Evolutionary conservation across 2,113 vertebrate genomes (phyloP).

Genomic region (Garra rufa): DNA sequence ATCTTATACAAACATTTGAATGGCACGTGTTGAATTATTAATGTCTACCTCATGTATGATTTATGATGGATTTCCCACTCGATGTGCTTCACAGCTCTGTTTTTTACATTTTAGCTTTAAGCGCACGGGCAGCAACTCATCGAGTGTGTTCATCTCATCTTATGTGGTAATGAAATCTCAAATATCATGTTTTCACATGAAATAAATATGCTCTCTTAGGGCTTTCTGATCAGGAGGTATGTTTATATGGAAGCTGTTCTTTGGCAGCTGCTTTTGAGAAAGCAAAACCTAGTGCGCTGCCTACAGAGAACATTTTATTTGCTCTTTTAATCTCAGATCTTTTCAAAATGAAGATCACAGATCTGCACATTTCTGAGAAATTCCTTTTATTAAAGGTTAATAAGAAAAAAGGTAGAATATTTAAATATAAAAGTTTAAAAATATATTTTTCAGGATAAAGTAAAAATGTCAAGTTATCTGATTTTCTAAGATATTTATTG

Average conservation of each 20-base stretch:
- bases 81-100: not conserved
- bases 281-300: not conserved
- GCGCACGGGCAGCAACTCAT: not conserved
- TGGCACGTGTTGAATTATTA: not conserved
- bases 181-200: not conserved
- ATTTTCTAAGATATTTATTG: too few species aligned
- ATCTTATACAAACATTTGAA: constrained; percentile 35
- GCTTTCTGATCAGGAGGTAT: not conserved
- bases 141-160: not conserved
- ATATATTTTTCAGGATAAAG: too few species aligned
- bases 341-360: not conserved
- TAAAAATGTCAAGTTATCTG: too few species aligned
- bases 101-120: not conserved
- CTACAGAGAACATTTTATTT: not conserved
- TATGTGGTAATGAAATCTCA: constrained; percentile 17
- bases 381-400: too few species aligned
- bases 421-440: too few species aligned
- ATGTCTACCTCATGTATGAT: constrained; percentile 36
- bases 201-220: not conserved
- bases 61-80: not conserved
- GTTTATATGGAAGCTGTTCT: not conserved
- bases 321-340: not conserved
- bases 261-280: not conserved
- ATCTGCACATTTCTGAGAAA: too few species aligned
- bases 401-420: too few species aligned